A percentile compares a stretch with the other conserved stretches of the same genome.
These are phyloP conservation scores for Cremastinae sp. DNA, from an alignment of 2,888 invertebrate genomes.

Conservation along the genomic window DNA sequence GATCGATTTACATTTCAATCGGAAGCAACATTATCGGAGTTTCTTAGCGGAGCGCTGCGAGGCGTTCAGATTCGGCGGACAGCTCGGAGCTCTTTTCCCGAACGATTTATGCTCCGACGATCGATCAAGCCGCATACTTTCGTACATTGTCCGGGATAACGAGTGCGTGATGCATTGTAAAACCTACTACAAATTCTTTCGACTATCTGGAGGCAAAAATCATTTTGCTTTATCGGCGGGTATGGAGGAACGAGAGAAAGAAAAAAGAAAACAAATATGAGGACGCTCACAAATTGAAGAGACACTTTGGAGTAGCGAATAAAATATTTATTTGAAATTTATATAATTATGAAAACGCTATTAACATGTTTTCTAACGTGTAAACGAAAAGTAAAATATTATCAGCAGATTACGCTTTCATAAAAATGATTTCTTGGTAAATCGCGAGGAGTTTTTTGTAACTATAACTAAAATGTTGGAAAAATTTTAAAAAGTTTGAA, in stretches of 20 bases:
- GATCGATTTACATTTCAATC: constrained; percentile 77
- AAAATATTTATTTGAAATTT: too few relatives aligned
- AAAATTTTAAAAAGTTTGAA: too few relatives aligned
- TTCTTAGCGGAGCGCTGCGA: constrained; percentile 11
- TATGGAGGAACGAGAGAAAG: too few relatives aligned
- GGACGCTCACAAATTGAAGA: too few relatives aligned
- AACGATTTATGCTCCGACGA: constrained; percentile 66
- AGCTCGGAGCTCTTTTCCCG: neutral
- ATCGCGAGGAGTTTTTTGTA: too few relatives aligned
- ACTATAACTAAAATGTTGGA: too few relatives aligned
- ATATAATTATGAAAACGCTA: too few relatives aligned
- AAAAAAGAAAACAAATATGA: too few relatives aligned
- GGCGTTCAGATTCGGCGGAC: neutral
- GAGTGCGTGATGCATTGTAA: constrained; percentile 46
- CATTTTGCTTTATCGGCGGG: constrained; percentile 69
- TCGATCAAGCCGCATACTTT: constrained; percentile 2
- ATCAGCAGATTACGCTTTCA: too few relatives aligned
- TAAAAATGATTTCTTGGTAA: too few relatives aligned
- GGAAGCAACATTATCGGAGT: constrained; percentile 67
- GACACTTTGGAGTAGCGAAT: neutral
- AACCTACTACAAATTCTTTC: constrained; percentile 14
- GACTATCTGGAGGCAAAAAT: constrained; percentile 69
- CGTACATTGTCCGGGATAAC: neutral
- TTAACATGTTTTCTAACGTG: too few relatives aligned
- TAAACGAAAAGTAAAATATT: too few relatives aligned